phyloP scores from a whole-genome alignment of 2,113 vertebrate genomes.

The Chloropsis hardwickii region DNA sequence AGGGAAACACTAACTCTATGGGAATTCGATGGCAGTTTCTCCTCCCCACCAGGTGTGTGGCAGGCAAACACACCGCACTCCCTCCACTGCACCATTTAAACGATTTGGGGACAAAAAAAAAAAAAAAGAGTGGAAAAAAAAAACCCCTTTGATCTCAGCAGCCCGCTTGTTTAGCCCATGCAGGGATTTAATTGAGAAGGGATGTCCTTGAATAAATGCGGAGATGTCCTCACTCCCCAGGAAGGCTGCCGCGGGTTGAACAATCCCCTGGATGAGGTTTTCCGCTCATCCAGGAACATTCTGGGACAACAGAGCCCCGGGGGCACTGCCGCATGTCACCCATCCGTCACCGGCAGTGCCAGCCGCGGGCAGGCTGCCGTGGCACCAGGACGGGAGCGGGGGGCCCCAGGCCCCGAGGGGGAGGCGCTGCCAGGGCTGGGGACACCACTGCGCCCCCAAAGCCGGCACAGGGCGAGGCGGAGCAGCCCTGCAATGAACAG shows the following conservation, averaged over 20 bases:
- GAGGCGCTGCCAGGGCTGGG: no score
- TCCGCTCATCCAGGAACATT: neutral
- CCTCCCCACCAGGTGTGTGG: neutral
- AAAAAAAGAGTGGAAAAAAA: neutral
- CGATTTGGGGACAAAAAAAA: neutral
- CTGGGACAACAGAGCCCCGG: neutral
- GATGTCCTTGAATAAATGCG: constrained; percentile 27
- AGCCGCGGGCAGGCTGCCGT: fast-evolving
- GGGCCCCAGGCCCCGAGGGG: fast-evolving
- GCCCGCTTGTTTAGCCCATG: constrained; percentile 14
- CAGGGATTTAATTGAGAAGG: constrained; percentile 35
- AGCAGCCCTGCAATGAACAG: fast-evolving
- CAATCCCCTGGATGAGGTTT: neutral
- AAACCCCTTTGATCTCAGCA: neutral
- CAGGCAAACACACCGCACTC: neutral
- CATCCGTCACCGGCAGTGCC: fast-evolving
- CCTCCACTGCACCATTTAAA: neutral
- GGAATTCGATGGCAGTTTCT: neutral
- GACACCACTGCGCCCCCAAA: neutral
- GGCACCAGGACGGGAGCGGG: fast-evolving
- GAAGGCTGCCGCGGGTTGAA: neutral
- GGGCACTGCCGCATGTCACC: neutral
- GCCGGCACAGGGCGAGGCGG: fast-evolving
- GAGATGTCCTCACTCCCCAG: neutral
- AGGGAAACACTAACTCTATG: neutral